phyloP scores from a whole-genome alignment of 2,113 vertebrate genomes.

The Steatornis caripensis region DNA sequence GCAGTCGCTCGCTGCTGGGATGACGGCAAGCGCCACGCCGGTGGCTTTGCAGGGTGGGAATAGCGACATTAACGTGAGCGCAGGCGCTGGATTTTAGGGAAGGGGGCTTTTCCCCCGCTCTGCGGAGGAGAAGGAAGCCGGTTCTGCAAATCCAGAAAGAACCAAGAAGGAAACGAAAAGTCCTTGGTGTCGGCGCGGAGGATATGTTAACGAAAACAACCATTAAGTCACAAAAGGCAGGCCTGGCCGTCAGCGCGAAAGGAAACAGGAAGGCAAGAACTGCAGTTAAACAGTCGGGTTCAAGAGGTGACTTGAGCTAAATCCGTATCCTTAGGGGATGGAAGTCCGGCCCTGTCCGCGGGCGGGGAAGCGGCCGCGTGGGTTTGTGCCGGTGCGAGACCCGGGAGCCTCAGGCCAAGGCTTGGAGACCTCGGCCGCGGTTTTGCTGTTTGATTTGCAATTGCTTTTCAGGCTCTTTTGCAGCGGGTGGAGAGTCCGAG shows the following conservation, averaged over 20 bases:
- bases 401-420: background rate
- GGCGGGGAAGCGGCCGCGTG: accelerated
- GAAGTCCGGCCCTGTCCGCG: background rate
- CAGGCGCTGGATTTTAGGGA: background rate
- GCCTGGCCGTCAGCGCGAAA: background rate
- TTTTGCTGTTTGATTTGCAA: background rate
- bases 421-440: accelerated
- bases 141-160: background rate
- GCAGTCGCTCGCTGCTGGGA: accelerated
- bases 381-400: background rate
- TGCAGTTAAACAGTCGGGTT: background rate
- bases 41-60: background rate
- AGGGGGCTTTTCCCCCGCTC: background rate
- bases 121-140: background rate
- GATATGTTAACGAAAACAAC: background rate
- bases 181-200: background rate
- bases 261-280: conserved; percentile 51
- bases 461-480: background rate
- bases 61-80: accelerated
- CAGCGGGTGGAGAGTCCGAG: background rate
- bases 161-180: conserved; percentile 15
- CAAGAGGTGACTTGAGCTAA: background rate
- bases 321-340: background rate
- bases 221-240: background rate
- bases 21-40: accelerated